Conservation (phyloP, 2,797 vertebrate genomes). For the Coccyzus lansbergi region DNA sequence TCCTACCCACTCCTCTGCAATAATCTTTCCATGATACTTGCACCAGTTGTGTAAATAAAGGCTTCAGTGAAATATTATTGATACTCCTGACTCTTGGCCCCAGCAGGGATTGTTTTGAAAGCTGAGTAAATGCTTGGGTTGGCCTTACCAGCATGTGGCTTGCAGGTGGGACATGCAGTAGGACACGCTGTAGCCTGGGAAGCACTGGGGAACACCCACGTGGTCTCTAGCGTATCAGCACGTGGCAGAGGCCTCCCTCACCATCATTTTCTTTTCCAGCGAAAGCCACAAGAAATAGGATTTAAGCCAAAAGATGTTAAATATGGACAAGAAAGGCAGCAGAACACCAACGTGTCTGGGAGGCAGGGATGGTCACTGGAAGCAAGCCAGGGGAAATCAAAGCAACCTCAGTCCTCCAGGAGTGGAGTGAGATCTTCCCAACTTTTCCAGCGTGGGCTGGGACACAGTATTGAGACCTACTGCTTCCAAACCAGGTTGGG, state of each 20-base stretch:
- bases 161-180: not conserved
- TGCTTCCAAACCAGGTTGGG: rapidly evolving
- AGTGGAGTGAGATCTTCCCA: not conserved
- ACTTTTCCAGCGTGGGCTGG: not conserved
- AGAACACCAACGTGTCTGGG: not conserved
- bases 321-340: not conserved
- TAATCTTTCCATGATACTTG: not conserved
- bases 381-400: not conserved
- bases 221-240: not conserved
- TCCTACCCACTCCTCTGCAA: not conserved
- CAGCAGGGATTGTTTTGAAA: not conserved
- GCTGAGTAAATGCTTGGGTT: not conserved
- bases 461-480: not conserved
- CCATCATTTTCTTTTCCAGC: not conserved
- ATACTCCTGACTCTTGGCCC: not conserved
- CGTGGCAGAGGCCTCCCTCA: not conserved
- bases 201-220: rapidly evolving
- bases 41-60: not conserved
- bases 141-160: not conserved
- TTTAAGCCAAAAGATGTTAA: not conserved
- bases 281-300: not conserved
- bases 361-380: not conserved
- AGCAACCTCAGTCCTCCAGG: not conserved
- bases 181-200: not conserved
- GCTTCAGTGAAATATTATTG: not conserved